Conservation (phyloP, 2,797 vertebrate genomes). For the Halcyon smyrnensis region DNA sequence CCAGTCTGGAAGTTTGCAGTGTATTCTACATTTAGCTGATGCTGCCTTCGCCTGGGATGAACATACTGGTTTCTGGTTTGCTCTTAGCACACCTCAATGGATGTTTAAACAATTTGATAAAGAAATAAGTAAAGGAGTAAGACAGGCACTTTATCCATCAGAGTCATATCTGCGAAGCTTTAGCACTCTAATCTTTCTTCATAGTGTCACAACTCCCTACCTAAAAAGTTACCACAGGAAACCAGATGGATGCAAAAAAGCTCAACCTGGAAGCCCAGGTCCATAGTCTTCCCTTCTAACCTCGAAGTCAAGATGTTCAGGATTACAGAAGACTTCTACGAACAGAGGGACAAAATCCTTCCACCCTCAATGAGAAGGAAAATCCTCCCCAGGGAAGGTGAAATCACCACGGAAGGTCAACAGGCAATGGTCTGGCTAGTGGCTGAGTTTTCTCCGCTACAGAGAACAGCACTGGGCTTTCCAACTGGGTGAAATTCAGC, state of each 20-base stretch:
- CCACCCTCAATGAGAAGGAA: neutral
- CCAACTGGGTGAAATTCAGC: neutral
- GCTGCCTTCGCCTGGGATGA: neutral
- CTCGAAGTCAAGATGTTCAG: neutral
- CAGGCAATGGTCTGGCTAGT: neutral
- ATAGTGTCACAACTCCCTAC: neutral
- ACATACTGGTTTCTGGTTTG: neutral
- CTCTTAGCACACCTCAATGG: neutral
- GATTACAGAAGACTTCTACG: neutral
- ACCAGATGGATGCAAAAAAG: neutral
- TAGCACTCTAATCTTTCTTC: neutral
- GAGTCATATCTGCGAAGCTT: neutral
- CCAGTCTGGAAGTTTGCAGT: neutral
- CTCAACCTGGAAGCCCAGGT: neutral
- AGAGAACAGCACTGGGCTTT: neutral
- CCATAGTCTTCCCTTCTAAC: neutral
- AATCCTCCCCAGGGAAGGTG: neutral
- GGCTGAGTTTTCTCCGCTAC: neutral
- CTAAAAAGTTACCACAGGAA: neutral
- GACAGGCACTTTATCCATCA: neutral
- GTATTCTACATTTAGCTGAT: neutral
- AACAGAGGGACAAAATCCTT: neutral
- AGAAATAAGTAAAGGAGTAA: neutral
- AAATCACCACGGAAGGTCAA: neutral
- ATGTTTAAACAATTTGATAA: neutral